A percentile compares a stretch with the other conserved stretches of the same genome.
Evolutionary conservation across 1,140 invertebrate species (phyloP).

Genomic region (Epicauta chinensis): DNA sequence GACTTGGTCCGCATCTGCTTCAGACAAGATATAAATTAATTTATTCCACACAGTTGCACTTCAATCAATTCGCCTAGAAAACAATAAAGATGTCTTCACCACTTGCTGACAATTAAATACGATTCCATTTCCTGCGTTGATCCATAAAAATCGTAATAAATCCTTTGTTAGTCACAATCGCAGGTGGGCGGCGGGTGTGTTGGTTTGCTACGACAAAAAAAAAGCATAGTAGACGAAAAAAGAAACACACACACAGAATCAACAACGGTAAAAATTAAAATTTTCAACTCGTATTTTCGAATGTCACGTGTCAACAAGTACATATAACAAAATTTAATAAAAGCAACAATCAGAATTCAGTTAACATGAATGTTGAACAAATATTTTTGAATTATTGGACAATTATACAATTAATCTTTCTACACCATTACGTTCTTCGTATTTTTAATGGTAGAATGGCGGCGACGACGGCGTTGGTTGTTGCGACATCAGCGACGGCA

Average conservation of each 20-base stretch:
- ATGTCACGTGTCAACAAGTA: too few relatives aligned
- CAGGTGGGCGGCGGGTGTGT: too few relatives aligned
- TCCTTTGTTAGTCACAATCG: too few relatives aligned
- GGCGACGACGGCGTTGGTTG: constrained; percentile 7
- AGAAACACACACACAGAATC: too few relatives aligned
- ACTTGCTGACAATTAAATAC: constrained; percentile 21
- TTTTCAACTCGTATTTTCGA: too few relatives aligned
- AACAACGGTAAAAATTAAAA: too few relatives aligned
- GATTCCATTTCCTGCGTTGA: constrained; percentile 10
- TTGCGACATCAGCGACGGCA: constrained; percentile 20
- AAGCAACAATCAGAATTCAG: too few relatives aligned
- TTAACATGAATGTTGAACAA: too few relatives aligned
- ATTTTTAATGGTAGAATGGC: constrained; percentile 15
- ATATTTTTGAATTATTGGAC: constrained; percentile 15
- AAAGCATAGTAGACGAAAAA: too few relatives aligned
- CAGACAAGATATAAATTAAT: constrained; percentile 27
- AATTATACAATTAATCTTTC: constrained; percentile 5
- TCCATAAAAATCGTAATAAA: neutral
- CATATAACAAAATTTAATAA: too few relatives aligned
- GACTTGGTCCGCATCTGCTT: constrained; percentile 3
- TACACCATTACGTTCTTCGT: constrained; percentile 20
- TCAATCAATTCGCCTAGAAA: constrained; percentile 24
- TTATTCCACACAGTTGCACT: constrained; percentile 26
- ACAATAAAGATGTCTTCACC: constrained; percentile 30
- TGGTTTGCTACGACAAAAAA: too few relatives aligned